A percentile compares a stretch with the other conserved stretches of the same genome.
phyloP scores from a whole-genome alignment of 1,140 invertebrate species.

The Leptonema lineaticorne region DNA sequence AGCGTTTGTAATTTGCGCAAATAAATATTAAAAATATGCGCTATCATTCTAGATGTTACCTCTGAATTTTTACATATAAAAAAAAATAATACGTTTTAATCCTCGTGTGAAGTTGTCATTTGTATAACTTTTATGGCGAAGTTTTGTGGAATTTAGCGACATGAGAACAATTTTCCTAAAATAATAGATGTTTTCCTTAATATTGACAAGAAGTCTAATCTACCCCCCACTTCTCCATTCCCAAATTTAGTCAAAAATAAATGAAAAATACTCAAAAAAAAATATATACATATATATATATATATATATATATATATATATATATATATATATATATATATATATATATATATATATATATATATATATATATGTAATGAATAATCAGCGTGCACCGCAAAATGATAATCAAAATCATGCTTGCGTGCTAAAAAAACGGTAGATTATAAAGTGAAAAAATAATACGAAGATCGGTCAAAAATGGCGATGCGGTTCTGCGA shows the following conservation, averaged over 20 bases:
- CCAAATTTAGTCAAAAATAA: constrained; percentile 1
- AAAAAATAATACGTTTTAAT: too few species aligned
- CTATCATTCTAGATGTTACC: constrained; percentile 30
- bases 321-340: too few species aligned
- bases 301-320: too few species aligned
- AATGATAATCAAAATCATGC: not conserved
- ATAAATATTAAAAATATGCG: constrained; percentile 31
- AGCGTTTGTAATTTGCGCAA: constrained; percentile 40
- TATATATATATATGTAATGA: too few species aligned
- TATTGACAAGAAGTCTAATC: not conserved
- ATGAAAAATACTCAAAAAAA: too few species aligned
- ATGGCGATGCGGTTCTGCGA: not conserved
- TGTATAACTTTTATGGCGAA: too few species aligned
- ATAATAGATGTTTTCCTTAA: constrained; percentile 4
- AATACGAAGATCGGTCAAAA: not conserved
- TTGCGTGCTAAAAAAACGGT: constrained; percentile 3
- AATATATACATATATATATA: too few species aligned
- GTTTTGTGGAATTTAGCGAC: too few species aligned
- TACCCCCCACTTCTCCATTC: not conserved
- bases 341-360: too few species aligned
- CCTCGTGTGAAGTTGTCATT: too few species aligned
- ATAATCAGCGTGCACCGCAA: not conserved
- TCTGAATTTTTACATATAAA: constrained; percentile 1
- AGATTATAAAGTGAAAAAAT: too few species aligned
- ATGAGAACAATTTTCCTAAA: not conserved